Percentiles rank a stretch among this genome's conserved stretches.
Conservation (phyloP, 2,113 vertebrate genomes). For the Brachirus orientalis region DNA sequence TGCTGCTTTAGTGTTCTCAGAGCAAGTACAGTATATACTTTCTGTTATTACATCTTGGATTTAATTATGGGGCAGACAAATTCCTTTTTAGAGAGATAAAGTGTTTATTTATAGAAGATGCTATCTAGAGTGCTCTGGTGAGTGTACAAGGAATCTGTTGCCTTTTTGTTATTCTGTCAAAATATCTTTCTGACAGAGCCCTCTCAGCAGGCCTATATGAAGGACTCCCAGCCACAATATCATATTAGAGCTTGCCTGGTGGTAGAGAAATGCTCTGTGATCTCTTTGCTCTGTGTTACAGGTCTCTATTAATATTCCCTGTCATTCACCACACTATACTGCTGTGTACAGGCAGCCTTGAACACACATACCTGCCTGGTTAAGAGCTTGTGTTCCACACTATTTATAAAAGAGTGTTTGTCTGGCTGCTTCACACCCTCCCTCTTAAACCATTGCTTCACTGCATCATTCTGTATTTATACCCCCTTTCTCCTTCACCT, state of each 20-base stretch:
- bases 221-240: conserved; percentile 52
- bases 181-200: conserved; percentile 65
- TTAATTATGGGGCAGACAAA: conserved; percentile 42
- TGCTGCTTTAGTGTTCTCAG: conserved; percentile 10
- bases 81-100: conserved; percentile 65
- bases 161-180: conserved; percentile 64
- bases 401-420: conserved; percentile 78
- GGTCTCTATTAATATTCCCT: conserved; percentile 75
- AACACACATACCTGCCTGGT: conserved; percentile 77
- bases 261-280: conserved; percentile 62
- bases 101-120: conserved; percentile 67
- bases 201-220: conserved; percentile 47
- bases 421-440: conserved; percentile 62
- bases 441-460: conserved; percentile 68
- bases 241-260: conserved; percentile 68
- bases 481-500: conserved; percentile 38
- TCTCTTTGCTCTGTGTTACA: conserved; percentile 73
- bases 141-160: conserved; percentile 61
- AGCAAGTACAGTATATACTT: conserved; percentile 30
- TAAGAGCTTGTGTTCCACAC: conserved; percentile 76
- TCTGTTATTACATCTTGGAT: conserved; percentile 26
- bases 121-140: conserved; percentile 40
- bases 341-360: conserved; percentile 61
- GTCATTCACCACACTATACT: conserved; percentile 57
- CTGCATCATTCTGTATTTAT: conserved; percentile 79